Conservation (phyloP, 2,888 invertebrate genomes). For the Drosophila meridionalis region DNA sequence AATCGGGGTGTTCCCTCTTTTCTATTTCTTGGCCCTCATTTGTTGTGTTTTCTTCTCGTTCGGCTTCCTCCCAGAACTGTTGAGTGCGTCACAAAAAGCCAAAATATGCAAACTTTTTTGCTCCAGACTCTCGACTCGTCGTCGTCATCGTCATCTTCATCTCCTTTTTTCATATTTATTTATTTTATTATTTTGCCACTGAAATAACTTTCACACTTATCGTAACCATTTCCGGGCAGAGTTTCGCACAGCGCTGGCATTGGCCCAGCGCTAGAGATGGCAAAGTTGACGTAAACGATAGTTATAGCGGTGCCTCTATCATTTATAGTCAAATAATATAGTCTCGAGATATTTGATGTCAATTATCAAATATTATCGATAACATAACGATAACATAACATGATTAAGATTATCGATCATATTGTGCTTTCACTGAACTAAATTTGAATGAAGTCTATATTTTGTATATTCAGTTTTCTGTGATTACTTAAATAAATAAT, state of each 20-base stretch:
- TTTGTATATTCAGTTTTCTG: neutral
- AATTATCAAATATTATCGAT: neutral
- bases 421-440: neutral
- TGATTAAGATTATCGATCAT: neutral
- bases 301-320: neutral
- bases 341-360: no score
- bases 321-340: neutral
- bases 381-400: neutral
- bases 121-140: neutral
- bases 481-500: neutral
- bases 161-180: neutral
- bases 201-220: constrained; percentile 29
- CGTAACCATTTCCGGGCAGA: constrained; percentile 21
- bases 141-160: neutral
- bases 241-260: constrained; percentile 1
- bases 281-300: neutral
- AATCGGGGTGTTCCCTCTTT: constrained; percentile 15
- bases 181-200: constrained; percentile 23
- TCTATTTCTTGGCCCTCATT: neutral
- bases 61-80: neutral
- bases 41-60: neutral
- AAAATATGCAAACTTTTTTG: constrained; percentile 19
- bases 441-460: neutral
- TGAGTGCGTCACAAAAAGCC: constrained; percentile 16
- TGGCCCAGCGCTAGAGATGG: constrained; percentile 3